Evolutionary conservation across 92 coral and sea anemone species (phyloP).

Genomic region (Epizoanthus fatuus): DNA sequence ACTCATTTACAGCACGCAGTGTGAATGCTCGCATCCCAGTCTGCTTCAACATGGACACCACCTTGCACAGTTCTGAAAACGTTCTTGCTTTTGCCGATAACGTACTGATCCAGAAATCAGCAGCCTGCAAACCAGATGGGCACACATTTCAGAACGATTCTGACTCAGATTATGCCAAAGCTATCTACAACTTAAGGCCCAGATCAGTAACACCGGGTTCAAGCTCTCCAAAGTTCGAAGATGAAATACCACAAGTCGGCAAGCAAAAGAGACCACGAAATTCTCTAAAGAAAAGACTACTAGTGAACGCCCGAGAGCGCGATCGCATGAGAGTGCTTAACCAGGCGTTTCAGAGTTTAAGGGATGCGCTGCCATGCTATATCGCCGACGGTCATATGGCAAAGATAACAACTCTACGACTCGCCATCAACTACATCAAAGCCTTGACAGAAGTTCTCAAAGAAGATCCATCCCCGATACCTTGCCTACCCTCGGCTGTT

Average conservation of each 20-base stretch:
- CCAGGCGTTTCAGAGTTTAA: conserved; percentile 96
- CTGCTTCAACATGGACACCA: conserved; percentile 63
- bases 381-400: conserved; percentile 99
- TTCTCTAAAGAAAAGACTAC: conserved; percentile 93
- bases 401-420: conserved; percentile 94
- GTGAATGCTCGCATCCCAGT: conserved; percentile 22
- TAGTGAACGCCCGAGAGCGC: conserved; percentile 97
- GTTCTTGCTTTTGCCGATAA: conserved; percentile 75
- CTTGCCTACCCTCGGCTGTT: conserved; percentile 3
- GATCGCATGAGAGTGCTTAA: conserved; percentile 97
- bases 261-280: conserved; percentile 89
- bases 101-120: conserved; percentile 69
- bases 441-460: conserved; percentile 95
- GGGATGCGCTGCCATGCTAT: conserved; percentile 98
- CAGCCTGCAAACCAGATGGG: conserved; percentile 83
- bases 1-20: conserved; percentile 21
- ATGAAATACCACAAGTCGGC: conserved; percentile 62
- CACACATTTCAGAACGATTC: conserved; percentile 58
- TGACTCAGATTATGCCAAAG: conserved; percentile 87
- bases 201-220: conserved; percentile 75
- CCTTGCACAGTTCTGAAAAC: conserved; percentile 68
- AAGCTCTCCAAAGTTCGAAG: conserved; percentile 62
- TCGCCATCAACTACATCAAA: conserved; percentile 98
- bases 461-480: conserved; percentile 64
- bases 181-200: conserved; percentile 92